Evolutionary conservation across 92 coral and sea anemone species (phyloP), one percentile per base, ranked within the genome.

Genomic region (Chrysogorgia sp.): DNA sequence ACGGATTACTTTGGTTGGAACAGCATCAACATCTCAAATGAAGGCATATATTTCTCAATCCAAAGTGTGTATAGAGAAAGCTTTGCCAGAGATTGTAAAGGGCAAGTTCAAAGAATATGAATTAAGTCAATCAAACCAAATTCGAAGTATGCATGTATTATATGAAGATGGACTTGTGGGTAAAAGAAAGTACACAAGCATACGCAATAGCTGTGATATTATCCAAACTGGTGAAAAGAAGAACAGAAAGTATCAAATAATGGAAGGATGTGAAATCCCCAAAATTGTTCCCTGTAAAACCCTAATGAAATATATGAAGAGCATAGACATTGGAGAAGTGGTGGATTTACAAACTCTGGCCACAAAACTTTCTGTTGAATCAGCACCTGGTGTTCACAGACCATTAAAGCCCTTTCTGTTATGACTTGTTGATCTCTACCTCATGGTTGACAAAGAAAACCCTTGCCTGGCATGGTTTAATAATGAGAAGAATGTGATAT

Each of bases 71-170:
- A 70, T 82, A 84, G 56, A 76, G 45, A 57, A 67, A 47, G 79
- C 79, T 55, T 19, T 87, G 45, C 91, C 91, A 58, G 50, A 23
- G 29, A 83, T 80, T 71, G 53, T 87, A 43, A 64, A 83, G 34
- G 66, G 75, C 82, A 79, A 80, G 22, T 48, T 87, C 41, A 87
- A 87, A 59, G 86, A 79, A 21, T 80, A 79, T 74, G 88, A 79
- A 69, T 34, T 45, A 33, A 87, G 86, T 57, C 72, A 83, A 58
- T 55, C 75, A 56, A 87, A 83, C 76, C 30, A 81, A 77, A 60
- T 88, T n/a, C 79, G 92, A 76, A 88, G 92, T 71, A 66, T 82
- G 86, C 70, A 85, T 58, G 88, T 88, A 40, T 76, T 88, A 25
- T 84, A 81, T 81, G 86, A 88, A 45, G 77, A 86, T 66, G 86